Percentiles rank a stretch among this genome's conserved stretches.
These are phyloP conservation scores for Plusia festucae DNA, from an alignment of 2,888 invertebrate species.

Conservation along the genomic window DNA sequence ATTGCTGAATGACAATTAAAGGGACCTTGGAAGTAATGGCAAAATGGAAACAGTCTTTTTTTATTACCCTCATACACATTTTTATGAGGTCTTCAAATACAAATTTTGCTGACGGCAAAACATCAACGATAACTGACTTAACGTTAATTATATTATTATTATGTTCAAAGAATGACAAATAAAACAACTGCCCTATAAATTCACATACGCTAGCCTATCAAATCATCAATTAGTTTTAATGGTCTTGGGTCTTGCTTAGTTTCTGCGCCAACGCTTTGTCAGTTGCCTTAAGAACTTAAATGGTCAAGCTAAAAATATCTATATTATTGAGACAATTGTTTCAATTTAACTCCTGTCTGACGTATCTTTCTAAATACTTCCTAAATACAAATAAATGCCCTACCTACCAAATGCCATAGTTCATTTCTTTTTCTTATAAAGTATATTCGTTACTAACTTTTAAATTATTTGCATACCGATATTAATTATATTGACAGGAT, in stretches of 20 bases:
- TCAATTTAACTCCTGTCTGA: background rate
- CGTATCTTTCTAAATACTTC: background rate
- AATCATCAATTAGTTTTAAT: no score
- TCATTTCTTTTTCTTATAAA: no score
- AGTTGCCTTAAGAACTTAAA: background rate
- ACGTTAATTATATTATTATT: slow-evolving; percentile 29
- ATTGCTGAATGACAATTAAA: slow-evolving; percentile 82
- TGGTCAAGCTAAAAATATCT: background rate
- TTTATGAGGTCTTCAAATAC: slow-evolving; percentile 69
- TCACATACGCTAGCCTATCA: background rate
- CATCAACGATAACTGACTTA: slow-evolving; percentile 37
- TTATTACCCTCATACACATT: slow-evolving; percentile 70
- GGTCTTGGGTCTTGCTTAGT: no score
- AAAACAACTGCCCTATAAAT: background rate
- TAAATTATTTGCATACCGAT: background rate
- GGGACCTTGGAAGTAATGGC: slow-evolving; percentile 70
- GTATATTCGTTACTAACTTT: background rate
- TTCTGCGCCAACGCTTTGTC: background rate
- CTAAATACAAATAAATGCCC: background rate
- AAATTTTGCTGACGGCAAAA: slow-evolving; percentile 46
- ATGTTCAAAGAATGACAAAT: background rate
- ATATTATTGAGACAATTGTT: background rate
- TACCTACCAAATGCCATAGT: no score
- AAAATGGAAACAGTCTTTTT: slow-evolving; percentile 68
- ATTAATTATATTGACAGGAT: slow-evolving; percentile 9